Percentiles rank a stretch among this genome's conserved stretches.
Evolutionary conservation across 2,797 vertebrate genomes (phyloP).

Genomic region (Chiloscyllium punctatum): DNA sequence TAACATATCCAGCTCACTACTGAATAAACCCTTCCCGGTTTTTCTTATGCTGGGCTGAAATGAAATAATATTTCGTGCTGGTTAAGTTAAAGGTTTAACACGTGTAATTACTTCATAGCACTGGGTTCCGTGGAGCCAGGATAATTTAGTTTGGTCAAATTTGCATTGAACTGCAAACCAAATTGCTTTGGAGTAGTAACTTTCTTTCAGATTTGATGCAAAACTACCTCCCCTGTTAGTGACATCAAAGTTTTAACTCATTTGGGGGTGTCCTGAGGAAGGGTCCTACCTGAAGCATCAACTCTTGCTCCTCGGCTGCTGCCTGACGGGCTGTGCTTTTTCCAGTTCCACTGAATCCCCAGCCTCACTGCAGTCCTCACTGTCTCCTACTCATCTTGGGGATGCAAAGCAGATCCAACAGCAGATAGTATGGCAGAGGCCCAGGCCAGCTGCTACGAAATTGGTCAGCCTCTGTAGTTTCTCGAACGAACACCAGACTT

Average conservation of each 20-base stretch:
- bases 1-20: not conserved
- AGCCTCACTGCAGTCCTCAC: too few relatives aligned
- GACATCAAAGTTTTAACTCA: not conserved
- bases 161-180: not conserved
- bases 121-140: not conserved
- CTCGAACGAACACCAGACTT: not conserved
- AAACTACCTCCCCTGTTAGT: not conserved
- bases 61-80: conserved; percentile 13
- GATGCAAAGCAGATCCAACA: too few relatives aligned
- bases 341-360: too few relatives aligned
- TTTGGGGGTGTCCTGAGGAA: too few relatives aligned
- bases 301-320: too few relatives aligned
- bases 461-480: not conserved
- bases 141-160: conserved; percentile 7
- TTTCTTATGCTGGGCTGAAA: not conserved
- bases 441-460: not conserved
- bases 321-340: too few relatives aligned
- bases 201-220: not conserved
- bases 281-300: too few relatives aligned
- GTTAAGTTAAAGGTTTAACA: not conserved
- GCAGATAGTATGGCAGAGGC: too few relatives aligned
- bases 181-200: not conserved
- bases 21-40: not conserved
- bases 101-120: not conserved
- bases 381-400: too few relatives aligned